phyloP scores from a whole-genome alignment of 2,888 invertebrate species.

The Drosophila koepferae region DNA sequence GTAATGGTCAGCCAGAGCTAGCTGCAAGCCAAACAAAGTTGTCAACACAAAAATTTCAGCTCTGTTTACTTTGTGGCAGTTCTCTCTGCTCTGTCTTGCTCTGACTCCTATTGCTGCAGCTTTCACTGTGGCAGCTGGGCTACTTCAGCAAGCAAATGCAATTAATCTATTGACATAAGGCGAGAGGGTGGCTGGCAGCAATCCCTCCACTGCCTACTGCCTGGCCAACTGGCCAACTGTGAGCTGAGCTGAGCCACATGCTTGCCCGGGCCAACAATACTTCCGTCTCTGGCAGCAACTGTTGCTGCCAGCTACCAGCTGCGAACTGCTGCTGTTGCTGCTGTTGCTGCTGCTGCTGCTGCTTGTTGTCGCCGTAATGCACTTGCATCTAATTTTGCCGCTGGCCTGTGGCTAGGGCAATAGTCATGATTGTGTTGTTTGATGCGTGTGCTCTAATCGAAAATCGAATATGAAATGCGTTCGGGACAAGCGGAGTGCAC shows the following conservation, averaged over 20 bases:
- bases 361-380: conserved; percentile 14
- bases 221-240: conserved; percentile 24
- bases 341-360: conserved; percentile 10
- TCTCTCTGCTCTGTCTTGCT: background rate
- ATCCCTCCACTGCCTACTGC: background rate
- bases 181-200: background rate
- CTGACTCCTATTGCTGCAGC: conserved; percentile 9
- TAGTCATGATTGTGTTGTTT: conserved; percentile 26
- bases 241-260: conserved; percentile 61
- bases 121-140: conserved; percentile 37
- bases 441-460: conserved; percentile 21
- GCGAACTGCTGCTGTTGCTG: background rate
- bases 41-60: conserved; percentile 47
- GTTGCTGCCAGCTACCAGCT: conserved; percentile 21
- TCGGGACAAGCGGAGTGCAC: background rate
- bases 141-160: conserved; percentile 27
- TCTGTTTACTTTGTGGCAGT: conserved; percentile 38
- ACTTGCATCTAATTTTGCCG: conserved; percentile 15
- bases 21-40: conserved; percentile 32
- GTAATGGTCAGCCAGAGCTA: conserved; percentile 37
- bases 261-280: conserved; percentile 47
- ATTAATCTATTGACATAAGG: conserved; percentile 36
- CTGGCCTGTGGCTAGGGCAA: conserved; percentile 19
- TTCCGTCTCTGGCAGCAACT: conserved; percentile 58
- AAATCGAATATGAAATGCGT: conserved; percentile 58